Base-by-base conservation (phyloP, 2,113 vertebrate species). In the Colinus virginianus region DNA sequence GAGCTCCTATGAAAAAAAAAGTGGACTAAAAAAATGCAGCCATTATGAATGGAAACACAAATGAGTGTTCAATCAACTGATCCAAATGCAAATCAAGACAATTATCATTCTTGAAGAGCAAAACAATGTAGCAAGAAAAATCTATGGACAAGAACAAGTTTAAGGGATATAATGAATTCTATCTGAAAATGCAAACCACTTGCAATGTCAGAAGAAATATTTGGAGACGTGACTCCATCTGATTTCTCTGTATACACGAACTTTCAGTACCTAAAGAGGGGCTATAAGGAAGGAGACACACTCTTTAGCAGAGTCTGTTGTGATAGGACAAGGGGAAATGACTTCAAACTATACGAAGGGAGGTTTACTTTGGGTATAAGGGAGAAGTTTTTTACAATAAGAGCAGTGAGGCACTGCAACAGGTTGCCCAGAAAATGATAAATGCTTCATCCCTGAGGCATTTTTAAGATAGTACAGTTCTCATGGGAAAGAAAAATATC, bases 21-120 rank as follows among this genome's bases (percentile, higher is more conserved):
- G 8, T 9, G 13, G 26, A 56, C 4, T 61, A 88, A 58, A 40
- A 40, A 56, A 87, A 83, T 59, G 9, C 14, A 71, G 53, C 56
- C 3, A 1, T 43, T 87, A 20, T 3, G 17, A 67, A 70, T 38
- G 88, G 71, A 80, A 84, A 78, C 23, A 85, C 84, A 61, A 88
- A 75, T 62, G 93, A 94, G 61, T 32, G 26, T 84, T 81, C 78
- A 94, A 78, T 91, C 87, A 95, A 61, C 36, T 88, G 53, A 70
- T 75, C 67, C 51, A 93, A 86, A 95, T 85, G 78, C 22, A 94
- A 93, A 96, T 95, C 61, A 85, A 78, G 74, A 78, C 42, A 48
- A 87, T 78, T 89, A 76, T 74, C 55, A 74, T 94, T 84, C 55
- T 91, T 68, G 59, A 75, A 79, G 38, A 79, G 70, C 56, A 80